Evolutionary conservation across 2,888 invertebrate species (phyloP), one percentile per base, ranked within the genome.

Genomic region (Drosophila bunnanda): DNA sequence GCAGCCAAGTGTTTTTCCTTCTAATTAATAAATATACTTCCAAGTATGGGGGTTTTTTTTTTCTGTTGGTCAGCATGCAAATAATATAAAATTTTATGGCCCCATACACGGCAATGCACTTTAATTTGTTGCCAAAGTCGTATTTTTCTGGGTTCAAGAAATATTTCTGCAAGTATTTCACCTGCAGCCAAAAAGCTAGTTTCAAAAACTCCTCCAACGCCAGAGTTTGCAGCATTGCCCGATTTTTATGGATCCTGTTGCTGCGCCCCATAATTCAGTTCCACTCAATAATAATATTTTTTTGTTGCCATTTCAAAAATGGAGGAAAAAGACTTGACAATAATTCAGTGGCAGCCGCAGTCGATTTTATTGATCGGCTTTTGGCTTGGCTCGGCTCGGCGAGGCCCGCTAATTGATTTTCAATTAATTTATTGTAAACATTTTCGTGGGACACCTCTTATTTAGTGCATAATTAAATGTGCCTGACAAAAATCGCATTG

Each of bases 341-440:
- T 82, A 89, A 89, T 89, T 82, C 80, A 80, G 80, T 82, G 68
- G 68, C 66, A 68, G 34, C 34, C 28, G 53, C 52, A 32, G 71
- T 56, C 34, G 64, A 30, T 69, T 70, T 70, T 74, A 55, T 74
- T 56, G 48, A 65, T 53, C 55, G 56, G 20, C 55, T 57, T 32
- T 62, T 38, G 25, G 25, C 25, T 25, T 25, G n/a, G 73, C 53
- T 9, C 15, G 32, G 50, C 32, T 17, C 44, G 43, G 73, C 30
- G 36, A 39, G 53, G 55, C n/a, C 32, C 46, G 77, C 88, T 89
- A 87, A 87, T 87, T 87, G 86, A 87, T 87, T 89, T 87, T 87
- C 82, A 84, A 87, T 90, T 87, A 84, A 87, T 87, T 90, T 87
- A 89, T 86, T 80, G 83, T 88, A 68, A 72, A 72, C 76, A 72